Evolutionary conservation across 2,888 invertebrate genomes (phyloP), one percentile per base, ranked within the genome.

Genomic region (Myathropa florea): DNA sequence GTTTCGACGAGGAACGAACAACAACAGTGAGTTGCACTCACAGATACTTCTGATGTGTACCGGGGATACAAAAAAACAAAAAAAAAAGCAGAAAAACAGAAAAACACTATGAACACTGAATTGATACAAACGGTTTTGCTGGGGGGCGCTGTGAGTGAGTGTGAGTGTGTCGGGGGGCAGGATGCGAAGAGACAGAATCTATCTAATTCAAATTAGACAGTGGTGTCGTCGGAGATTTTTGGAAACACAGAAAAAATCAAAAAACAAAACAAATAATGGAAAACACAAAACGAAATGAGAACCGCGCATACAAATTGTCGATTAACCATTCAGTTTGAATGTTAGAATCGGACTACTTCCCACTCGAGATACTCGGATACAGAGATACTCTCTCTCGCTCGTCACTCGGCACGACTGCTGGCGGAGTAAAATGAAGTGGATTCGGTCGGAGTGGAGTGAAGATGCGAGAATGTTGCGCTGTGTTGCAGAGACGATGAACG

Each of bases 321-420:
- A 88, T 90, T 90, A 91, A 92, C 92, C 92, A 91, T 91, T 92
- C 91, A 91, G 91, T 91, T 91, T 91, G 92, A 92, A 92, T 91
- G 92, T 92, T 91, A 91, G 91, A 91, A 91, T 92, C 91, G 91
- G 90, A 92, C 92, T 92, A 90, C 90, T 90, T 86, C 75, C 57
- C 82, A 86, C 86, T 86, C 86, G 46, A 86, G 86, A 79, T 75
- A 77, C 81, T 85, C 72, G 18, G 72, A 67, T 68, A 75, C 71
- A 67, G 68, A 63, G 73, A 65, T 82, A 86, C 78, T 85, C 84
- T 85, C 84, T 73, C 71, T 78, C 75, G 55, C 28, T 65, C 9
- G 28, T 78, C 75, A 61, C 28, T 65, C 9, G 28, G 28, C 39
- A 59, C 18, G 24, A 7, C 21, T 30, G 30, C n/a, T 68, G 75